Evolutionary conservation across 1,140 invertebrate genomes (phyloP).

Genomic region (Drosophila micromelanica): DNA sequence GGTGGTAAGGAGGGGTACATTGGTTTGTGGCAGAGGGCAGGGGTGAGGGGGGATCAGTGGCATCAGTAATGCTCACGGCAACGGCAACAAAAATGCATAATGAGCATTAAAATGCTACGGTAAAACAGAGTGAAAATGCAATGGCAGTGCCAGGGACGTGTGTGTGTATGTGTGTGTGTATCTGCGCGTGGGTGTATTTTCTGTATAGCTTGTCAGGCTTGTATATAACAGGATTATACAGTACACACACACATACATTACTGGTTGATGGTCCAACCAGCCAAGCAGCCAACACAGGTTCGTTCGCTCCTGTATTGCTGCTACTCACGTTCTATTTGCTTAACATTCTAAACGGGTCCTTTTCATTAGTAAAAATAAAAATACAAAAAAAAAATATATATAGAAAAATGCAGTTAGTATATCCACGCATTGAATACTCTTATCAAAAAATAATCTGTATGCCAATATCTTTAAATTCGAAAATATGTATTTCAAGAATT

Average conservation of each 20-base stretch:
- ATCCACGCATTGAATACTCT: constrained; percentile 6
- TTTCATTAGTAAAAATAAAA: constrained; percentile 73
- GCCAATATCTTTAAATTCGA: no score
- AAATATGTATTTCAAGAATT: background rate
- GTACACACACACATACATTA: constrained; percentile 66
- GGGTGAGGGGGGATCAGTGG: constrained; percentile 19
- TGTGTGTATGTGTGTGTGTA: constrained; percentile 15
- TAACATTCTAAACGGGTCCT: constrained; percentile 80
- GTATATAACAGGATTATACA: constrained; percentile 68
- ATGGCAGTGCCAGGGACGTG: constrained; percentile 68
- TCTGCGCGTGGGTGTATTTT: constrained; percentile 6
- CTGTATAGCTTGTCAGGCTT: constrained; percentile 6
- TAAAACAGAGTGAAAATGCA: constrained; percentile 56
- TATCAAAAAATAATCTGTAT: no score
- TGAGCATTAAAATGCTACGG: constrained; percentile 78
- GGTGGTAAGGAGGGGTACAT: background rate
- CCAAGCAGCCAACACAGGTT: constrained; percentile 24
- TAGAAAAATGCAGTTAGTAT: background rate
- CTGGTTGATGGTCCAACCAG: constrained; percentile 49
- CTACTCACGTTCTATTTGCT: constrained; percentile 81
- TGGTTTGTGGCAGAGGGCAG: background rate
- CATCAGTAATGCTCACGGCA: constrained; percentile 69
- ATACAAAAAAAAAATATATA: constrained; percentile 23
- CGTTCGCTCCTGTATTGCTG: constrained; percentile 49
- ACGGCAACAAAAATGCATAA: constrained; percentile 80